Base-by-base conservation (phyloP, 2,797 vertebrate genomes). In the Xenops minutus region DNA sequence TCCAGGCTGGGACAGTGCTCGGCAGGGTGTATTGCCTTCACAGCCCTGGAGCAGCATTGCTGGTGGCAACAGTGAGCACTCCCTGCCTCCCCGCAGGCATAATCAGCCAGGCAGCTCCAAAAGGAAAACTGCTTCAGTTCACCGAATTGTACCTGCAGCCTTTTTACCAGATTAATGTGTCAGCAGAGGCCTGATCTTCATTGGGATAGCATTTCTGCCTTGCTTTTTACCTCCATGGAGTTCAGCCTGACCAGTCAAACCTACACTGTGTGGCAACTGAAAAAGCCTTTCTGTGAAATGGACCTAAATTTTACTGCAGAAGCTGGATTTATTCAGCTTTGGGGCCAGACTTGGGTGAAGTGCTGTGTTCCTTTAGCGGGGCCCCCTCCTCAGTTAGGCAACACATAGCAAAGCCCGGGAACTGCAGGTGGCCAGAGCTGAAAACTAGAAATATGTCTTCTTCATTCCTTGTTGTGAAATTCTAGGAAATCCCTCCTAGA, bases 381-480 rank as follows among this genome's bases (percentile, higher is more conserved):
- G 21, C 10, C 19, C 12, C 5, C 5, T 84, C 41, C 37, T 55
- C 37, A 39, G 26, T 51, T 17, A 69, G 61, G 56, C 63, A 85
- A 46, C 22, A 15, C 11, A 27, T 36, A 68, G 27, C 3, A 11
- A 91, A 95, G 36, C 58, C 59, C 54, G 58, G 76, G 69, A 94
- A 39, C 62, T 88, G 69, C 80, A 78, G 54, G 43, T 85, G 81
- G 46, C 29, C 43, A 69, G 63, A 80, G 34, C 49, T 85, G 21
- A 69, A 91, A 77, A 89, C 32, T 27, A 86, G 83, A 89, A 95
- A 77, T 54, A 32, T 5, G 39, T 91, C 27, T 69, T 46, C 26
- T 76, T 80, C 9, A 5, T 80, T 85, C 18, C 64, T 89, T 92
- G 49, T 64, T 91, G 54, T 67, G 69, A 89, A 92, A 83, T 94